phyloP scores from a whole-genome alignment of 2,113 vertebrate species.

The Eurypyga helias region DNA sequence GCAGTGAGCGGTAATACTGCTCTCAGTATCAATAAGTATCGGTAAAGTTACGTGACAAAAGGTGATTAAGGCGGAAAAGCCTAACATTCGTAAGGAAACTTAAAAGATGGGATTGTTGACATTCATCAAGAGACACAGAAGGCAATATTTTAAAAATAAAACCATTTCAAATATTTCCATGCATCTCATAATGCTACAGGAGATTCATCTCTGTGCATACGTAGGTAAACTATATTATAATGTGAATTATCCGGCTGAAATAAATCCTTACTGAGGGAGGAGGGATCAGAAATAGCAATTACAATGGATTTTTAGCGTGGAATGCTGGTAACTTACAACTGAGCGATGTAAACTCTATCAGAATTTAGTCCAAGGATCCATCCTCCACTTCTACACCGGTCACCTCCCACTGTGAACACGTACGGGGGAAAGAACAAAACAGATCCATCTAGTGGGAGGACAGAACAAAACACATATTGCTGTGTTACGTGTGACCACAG shows the following conservation, averaged over 20 bases:
- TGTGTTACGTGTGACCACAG: background rate
- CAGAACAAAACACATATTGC: background rate
- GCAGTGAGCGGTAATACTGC: background rate
- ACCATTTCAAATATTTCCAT: background rate
- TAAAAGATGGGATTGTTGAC: background rate
- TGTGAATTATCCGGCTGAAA: background rate
- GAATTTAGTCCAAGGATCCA: background rate
- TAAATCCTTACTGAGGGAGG: background rate
- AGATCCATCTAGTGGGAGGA: background rate
- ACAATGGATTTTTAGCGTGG: background rate
- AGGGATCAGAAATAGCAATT: background rate
- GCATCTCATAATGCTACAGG: background rate
- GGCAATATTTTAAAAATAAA: background rate
- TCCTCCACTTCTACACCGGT: background rate
- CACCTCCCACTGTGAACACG: constrained; percentile 7
- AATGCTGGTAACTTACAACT: background rate
- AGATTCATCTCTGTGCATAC: background rate
- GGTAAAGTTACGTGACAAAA: background rate
- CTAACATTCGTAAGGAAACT: background rate
- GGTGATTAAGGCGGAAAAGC: background rate
- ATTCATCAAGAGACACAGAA: background rate
- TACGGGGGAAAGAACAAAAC: constrained; percentile 7
- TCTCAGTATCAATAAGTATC: background rate
- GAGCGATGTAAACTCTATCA: background rate
- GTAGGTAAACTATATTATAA: background rate